Percentiles rank a stretch among this genome's conserved stretches.
These are phyloP conservation scores for Lithophane socia DNA, from an alignment of 2,888 invertebrate species.

Conservation along the genomic window DNA sequence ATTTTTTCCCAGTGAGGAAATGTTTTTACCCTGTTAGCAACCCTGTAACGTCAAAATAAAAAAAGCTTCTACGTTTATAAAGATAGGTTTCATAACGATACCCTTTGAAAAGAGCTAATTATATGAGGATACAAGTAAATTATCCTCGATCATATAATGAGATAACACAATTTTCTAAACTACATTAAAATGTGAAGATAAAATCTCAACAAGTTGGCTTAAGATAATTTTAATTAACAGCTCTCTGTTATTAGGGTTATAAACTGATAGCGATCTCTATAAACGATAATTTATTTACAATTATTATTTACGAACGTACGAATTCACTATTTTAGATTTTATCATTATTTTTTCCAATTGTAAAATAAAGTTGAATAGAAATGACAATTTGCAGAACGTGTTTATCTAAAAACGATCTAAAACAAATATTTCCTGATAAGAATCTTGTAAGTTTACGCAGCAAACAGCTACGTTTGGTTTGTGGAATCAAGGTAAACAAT, in stretches of 20 bases:
- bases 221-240: slow-evolving; percentile 49
- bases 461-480: slow-evolving; percentile 60
- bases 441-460: slow-evolving; percentile 47
- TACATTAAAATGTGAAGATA: slow-evolving; percentile 10
- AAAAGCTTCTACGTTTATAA: slow-evolving; percentile 25
- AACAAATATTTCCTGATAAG: slow-evolving; percentile 64
- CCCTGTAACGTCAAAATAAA: slow-evolving; percentile 42
- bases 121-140: not conserved
- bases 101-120: not conserved
- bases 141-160: slow-evolving; percentile 1
- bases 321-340: slow-evolving; percentile 6
- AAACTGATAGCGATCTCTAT: slow-evolving; percentile 52
- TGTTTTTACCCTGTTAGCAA: slow-evolving; percentile 1
- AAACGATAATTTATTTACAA: slow-evolving; percentile 40
- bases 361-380: slow-evolving; percentile 27
- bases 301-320: not conserved
- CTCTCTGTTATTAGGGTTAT: not conserved
- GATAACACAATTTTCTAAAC: slow-evolving; percentile 2
- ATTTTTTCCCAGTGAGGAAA: not conserved
- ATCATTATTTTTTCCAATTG: slow-evolving; percentile 12
- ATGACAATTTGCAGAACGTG: slow-evolving; percentile 71
- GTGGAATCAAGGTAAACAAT: slow-evolving; percentile 66
- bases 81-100: not conserved
- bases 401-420: slow-evolving; percentile 65
- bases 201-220: slow-evolving; percentile 12